Base-by-base conservation (phyloP, 1,140 invertebrate genomes). In the Dufourea novaeangliae region DNA sequence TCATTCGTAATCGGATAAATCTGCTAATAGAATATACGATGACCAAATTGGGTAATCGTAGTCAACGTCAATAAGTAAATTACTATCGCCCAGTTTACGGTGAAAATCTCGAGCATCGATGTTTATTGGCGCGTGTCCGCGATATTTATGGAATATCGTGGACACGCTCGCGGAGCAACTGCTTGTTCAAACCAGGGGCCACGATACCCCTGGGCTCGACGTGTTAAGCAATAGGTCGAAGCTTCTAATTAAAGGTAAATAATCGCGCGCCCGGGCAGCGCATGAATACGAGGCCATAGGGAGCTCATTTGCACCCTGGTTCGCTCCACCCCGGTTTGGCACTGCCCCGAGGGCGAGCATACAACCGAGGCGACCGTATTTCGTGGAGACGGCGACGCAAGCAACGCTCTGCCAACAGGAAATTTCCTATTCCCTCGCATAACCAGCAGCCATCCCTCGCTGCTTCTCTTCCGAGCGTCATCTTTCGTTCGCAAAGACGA, bases 231-330 rank as follows among this genome's bases (percentile, higher is more conserved):
- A 84, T 85, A 86, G 83, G 79, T 85, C 83, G 83, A 86, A 77
- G 80, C 80, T 76, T 67, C 80, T 88, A 88, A 88, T 88, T 87
- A 88, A 88, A 88, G 85, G 73, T 83, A 88, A 88, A 88, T 87
- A 87, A 88, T 88, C 83, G 72, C 67, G 34, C 50, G 44, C 64
- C 59, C 66, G 57, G 79, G 52, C 57, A 50, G 57, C 62, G 50
- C 82, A 69, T 73, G 79, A 71, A 78, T 75, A 69, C 62, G 70
- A 71, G 79, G 34, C 74, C 75, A 46, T 29, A 29, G 82, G 82
- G 71, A 82, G 25, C 41, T 50, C 68, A 57, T 79, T 79, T 77
- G 74, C 83, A 76, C 67, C 59, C 66, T 54, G 73, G 56, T 67
- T 52, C 25, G 41, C 29, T 67, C 44, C 25, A 37, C 29, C 39